Conservation (phyloP, 2,888 invertebrate species). For the Euclidia mi region DNA sequence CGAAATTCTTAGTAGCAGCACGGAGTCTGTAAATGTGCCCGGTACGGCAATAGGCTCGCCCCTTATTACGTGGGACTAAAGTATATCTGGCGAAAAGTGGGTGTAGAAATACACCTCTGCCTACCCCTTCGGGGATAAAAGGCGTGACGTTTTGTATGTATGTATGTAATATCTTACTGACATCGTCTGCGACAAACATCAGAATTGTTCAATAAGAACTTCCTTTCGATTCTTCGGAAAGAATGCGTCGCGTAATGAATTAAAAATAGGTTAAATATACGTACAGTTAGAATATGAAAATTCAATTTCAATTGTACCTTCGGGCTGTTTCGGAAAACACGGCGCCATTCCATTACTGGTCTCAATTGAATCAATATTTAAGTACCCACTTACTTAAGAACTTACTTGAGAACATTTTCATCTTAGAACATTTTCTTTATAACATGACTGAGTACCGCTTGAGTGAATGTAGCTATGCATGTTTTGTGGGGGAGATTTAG, state of each 20-base stretch:
- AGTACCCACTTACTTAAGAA: slow-evolving; percentile 31
- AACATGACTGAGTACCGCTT: slow-evolving; percentile 16
- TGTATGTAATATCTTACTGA: no score
- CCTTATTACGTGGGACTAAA: no score
- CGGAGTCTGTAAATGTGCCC: no score
- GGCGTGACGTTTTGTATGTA: no score
- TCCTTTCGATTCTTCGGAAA: not conserved
- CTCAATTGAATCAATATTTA: slow-evolving; percentile 52
- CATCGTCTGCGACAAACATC: no score
- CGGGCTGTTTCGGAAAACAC: slow-evolving; percentile 40
- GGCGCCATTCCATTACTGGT: slow-evolving; percentile 20
- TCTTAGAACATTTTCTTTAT: slow-evolving; percentile 30
- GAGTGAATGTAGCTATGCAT: slow-evolving; percentile 4
- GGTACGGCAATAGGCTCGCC: no score
- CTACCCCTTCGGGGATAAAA: no score
- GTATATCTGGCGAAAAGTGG: no score
- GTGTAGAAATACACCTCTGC: no score
- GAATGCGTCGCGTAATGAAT: slow-evolving; percentile 20
- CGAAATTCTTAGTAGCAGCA: no score
- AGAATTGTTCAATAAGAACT: not conserved
- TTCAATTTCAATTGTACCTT: slow-evolving; percentile 34
- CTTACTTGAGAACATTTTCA: slow-evolving; percentile 20
- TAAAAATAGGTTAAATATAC: slow-evolving; percentile 27
- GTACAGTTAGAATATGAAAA: slow-evolving; percentile 40
- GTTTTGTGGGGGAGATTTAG: slow-evolving; percentile 4